Evolutionary conservation across 2,113 vertebrate species (phyloP).

Genomic region (Nothobranchius kuhntae): DNA sequence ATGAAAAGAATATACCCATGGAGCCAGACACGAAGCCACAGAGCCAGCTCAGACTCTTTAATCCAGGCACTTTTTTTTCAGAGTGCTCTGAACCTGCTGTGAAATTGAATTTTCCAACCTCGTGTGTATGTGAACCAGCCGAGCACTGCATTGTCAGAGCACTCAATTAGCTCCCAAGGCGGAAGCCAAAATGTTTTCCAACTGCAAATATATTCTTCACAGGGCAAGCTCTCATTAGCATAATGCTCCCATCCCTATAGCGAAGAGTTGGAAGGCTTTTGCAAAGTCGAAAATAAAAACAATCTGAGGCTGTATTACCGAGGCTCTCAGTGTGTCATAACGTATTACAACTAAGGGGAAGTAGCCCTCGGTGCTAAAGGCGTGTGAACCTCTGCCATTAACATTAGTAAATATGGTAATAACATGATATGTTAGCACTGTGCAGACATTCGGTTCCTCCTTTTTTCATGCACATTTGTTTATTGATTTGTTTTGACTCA

Average conservation of each 20-base stretch:
- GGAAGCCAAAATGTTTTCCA: conserved; percentile 76
- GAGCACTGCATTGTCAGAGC: conserved; percentile 74
- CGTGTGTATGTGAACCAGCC: conserved; percentile 72
- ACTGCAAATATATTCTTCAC: conserved; percentile 75
- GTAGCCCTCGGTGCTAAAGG: conserved; percentile 24
- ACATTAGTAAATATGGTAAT: conserved; percentile 34
- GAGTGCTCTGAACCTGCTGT: conserved; percentile 69
- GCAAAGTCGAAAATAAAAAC: conserved; percentile 59
- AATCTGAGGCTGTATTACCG: conserved; percentile 43
- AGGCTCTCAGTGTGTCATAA: conserved; percentile 40
- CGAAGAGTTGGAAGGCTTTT: conserved; percentile 41
- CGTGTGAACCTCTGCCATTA: conserved; percentile 46
- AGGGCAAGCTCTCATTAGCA: conserved; percentile 70
- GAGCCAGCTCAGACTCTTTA: conserved; percentile 67
- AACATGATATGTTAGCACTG: conserved; percentile 1
- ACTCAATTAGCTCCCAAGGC: conserved; percentile 78
- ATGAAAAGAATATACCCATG: conserved; percentile 66
- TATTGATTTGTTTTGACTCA: conserved; percentile 7
- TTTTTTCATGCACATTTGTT: not conserved
- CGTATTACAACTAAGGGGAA: conserved; percentile 29
- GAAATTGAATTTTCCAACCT: conserved; percentile 76
- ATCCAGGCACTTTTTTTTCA: conserved; percentile 62
- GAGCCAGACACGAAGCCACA: conserved; percentile 60
- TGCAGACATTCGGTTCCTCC: not conserved
- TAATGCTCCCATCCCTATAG: conserved; percentile 65